Conservation (phyloP, 2,888 invertebrate genomes). For the Ectemnius cavifrons region DNA sequence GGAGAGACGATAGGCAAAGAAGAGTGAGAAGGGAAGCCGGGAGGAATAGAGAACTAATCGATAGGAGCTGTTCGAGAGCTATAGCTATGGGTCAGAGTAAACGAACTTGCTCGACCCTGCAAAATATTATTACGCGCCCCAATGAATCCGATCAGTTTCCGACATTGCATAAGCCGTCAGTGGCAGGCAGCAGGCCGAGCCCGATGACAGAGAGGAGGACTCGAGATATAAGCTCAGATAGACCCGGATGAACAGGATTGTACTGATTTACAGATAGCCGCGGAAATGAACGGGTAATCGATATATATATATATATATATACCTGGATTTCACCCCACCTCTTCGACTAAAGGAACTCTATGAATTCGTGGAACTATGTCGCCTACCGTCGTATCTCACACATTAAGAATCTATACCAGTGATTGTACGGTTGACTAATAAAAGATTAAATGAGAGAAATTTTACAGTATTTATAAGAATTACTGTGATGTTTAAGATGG, state of each 20-base stretch:
- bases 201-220: slow-evolving; percentile 41
- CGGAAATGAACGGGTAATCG: slow-evolving; percentile 1
- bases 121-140: slow-evolving; percentile 75
- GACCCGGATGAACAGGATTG: not conserved
- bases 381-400: too few relatives aligned
- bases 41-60: slow-evolving; percentile 61
- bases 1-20: slow-evolving; percentile 24
- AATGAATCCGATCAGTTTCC: slow-evolving; percentile 74
- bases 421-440: too few relatives aligned
- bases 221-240: slow-evolving; percentile 24
- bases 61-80: slow-evolving; percentile 63
- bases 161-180: slow-evolving; percentile 74
- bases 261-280: not conserved
- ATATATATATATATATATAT: too few relatives aligned
- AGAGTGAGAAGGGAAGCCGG: slow-evolving; percentile 19
- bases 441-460: too few relatives aligned
- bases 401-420: too few relatives aligned
- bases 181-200: slow-evolving; percentile 60
- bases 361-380: too few relatives aligned
- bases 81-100: slow-evolving; percentile 67
- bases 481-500: too few relatives aligned
- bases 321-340: too few relatives aligned
- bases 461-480: too few relatives aligned
- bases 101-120: slow-evolving; percentile 74
- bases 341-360: too few relatives aligned